Evolutionary conservation across 2,797 vertebrate species (phyloP).

Genomic region (Sciurus carolinensis): DNA sequence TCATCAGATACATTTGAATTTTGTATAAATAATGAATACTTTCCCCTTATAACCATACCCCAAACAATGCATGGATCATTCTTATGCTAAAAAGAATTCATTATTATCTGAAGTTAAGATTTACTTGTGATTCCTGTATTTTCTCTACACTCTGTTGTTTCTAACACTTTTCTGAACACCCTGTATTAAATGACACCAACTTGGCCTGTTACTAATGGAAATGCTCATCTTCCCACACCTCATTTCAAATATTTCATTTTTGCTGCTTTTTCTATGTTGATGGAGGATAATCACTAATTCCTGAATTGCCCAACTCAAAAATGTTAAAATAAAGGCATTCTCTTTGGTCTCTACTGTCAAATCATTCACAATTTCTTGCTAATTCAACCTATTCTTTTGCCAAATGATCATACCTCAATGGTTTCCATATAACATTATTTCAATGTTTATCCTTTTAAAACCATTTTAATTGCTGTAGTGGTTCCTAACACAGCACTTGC

Average conservation of each 20-base stretch:
- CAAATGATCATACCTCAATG: neutral
- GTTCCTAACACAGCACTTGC: neutral
- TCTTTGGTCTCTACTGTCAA: neutral
- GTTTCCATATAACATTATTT: neutral
- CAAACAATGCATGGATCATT: neutral
- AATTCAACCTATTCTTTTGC: neutral
- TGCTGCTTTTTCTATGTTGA: neutral
- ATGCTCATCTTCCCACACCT: neutral
- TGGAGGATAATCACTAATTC: neutral
- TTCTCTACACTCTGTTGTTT: neutral
- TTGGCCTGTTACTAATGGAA: neutral
- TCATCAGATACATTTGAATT: neutral
- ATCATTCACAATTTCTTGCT: neutral
- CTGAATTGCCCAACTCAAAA: neutral
- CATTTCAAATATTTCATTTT: neutral
- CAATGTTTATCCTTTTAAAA: neutral
- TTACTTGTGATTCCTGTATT: neutral
- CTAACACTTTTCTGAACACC: neutral
- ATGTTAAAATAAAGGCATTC: neutral
- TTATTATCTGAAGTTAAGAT: neutral
- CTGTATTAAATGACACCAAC: neutral
- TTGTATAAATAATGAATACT: neutral
- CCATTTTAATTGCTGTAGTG: neutral
- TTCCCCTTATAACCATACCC: neutral
- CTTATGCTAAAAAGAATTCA: neutral